Conservation (phyloP, 1,140 invertebrate genomes). For the Drosophila virilis region DNA sequence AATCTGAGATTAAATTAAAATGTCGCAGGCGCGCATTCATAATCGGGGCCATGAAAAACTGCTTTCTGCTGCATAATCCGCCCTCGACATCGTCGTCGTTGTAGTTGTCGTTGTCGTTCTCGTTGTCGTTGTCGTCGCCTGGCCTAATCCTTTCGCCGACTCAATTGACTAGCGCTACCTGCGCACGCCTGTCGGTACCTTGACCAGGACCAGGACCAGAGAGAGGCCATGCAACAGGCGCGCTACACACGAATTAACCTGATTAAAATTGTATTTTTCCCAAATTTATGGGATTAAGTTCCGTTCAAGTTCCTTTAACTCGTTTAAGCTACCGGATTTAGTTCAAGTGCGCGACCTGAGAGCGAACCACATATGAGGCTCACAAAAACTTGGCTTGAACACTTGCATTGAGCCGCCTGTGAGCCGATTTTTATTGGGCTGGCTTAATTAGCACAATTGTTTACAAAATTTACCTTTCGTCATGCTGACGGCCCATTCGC, state of each 20-base stretch:
- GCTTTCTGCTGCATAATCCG: constrained; percentile 60
- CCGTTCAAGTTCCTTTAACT: constrained; percentile 84
- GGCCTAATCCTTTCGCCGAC: constrained; percentile 69
- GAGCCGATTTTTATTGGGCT: constrained; percentile 79
- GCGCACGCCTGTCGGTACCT: constrained; percentile 12
- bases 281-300: constrained; percentile 84
- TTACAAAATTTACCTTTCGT: constrained; percentile 84
- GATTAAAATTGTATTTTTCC: constrained; percentile 84
- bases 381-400: constrained; percentile 13
- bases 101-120: too few relatives aligned
- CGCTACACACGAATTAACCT: constrained; percentile 79
- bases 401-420: constrained; percentile 29
- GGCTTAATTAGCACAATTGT: constrained; percentile 84
- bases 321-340: constrained; percentile 84
- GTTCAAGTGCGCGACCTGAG: constrained; percentile 62
- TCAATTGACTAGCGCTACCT: constrained; percentile 31
- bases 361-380: neutral
- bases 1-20: constrained; percentile 82
- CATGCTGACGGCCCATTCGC: constrained; percentile 48
- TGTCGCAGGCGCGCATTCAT: constrained; percentile 74
- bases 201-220: neutral
- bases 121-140: constrained; percentile 6
- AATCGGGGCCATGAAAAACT: constrained; percentile 56
- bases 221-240: constrained; percentile 57
- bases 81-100: too few relatives aligned